phyloP scores from a whole-genome alignment of 1,140 invertebrate species.

The Nautilus pompilius region DNA sequence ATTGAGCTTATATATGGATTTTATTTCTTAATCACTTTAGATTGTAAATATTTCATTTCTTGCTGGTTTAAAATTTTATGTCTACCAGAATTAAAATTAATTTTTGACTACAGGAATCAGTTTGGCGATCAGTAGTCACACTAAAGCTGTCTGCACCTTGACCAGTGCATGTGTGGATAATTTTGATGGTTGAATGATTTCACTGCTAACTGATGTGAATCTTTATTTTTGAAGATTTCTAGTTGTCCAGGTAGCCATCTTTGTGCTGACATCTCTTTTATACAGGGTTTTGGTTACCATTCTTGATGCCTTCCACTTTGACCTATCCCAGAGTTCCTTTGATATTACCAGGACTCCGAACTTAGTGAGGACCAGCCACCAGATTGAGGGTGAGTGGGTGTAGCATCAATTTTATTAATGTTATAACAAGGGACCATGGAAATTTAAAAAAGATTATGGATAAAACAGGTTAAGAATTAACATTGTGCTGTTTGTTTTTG shows the following conservation, averaged over 20 bases:
- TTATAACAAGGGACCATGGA: too few relatives aligned
- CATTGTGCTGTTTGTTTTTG: too few relatives aligned
- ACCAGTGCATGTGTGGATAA: background rate
- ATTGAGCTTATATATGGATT: too few relatives aligned
- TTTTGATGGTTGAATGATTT: background rate
- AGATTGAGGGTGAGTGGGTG: too few relatives aligned
- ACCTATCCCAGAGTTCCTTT: slow-evolving; percentile 60
- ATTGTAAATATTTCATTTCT: too few relatives aligned
- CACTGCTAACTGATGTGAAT: background rate
- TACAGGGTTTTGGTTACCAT: slow-evolving; percentile 75
- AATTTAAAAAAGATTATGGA: too few relatives aligned
- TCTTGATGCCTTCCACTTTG: slow-evolving; percentile 90
- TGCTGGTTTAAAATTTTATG: too few relatives aligned
- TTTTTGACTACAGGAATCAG: background rate
- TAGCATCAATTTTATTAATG: too few relatives aligned
- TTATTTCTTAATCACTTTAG: too few relatives aligned
- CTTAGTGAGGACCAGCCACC: slow-evolving; percentile 8
- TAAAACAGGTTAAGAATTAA: too few relatives aligned
- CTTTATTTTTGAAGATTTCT: background rate
- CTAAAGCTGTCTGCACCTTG: background rate
- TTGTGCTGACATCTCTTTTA: slow-evolving; percentile 13
- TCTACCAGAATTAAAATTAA: too few relatives aligned
- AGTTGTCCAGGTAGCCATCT: background rate
- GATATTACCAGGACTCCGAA: slow-evolving; percentile 18
- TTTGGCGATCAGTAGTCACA: background rate